These are phyloP conservation scores for Priapulus caudatus DNA, from an alignment of 2,888 invertebrate genomes.

Conservation along the genomic window DNA sequence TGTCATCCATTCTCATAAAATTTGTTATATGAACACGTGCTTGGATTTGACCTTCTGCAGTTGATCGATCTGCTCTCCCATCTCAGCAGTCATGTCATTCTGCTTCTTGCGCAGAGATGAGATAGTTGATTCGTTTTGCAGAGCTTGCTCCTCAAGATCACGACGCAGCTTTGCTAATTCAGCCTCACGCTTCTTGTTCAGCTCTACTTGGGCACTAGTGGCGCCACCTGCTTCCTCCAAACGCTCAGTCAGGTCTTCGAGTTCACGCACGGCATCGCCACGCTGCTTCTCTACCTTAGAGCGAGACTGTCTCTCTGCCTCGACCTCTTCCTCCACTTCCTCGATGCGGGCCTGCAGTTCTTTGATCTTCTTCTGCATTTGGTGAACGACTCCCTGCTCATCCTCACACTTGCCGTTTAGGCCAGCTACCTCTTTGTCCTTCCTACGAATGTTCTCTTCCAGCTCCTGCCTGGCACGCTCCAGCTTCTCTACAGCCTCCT, in stretches of 20 bases:
- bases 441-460: constrained; percentile 47
- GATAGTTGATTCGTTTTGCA: constrained; percentile 94
- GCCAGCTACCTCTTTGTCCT: constrained; percentile 95
- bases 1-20: too few species aligned
- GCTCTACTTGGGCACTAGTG: constrained; percentile 87
- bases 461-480: constrained; percentile 37
- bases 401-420: constrained; percentile 90
- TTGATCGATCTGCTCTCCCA: constrained; percentile 99
- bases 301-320: constrained; percentile 94
- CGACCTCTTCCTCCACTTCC: constrained; percentile 98
- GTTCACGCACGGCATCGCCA: constrained; percentile 87
- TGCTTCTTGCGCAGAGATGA: constrained; percentile 98
- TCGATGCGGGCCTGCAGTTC: constrained; percentile 94
- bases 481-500: constrained; percentile 38
- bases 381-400: constrained; percentile 92
- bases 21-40: too few species aligned
- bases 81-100: constrained; percentile 97
- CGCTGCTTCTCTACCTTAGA: constrained; percentile 93
- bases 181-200: constrained; percentile 99
- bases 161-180: constrained; percentile 96
- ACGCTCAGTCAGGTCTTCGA: constrained; percentile 77
- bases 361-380: constrained; percentile 98
- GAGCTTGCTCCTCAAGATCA: constrained; percentile 96
- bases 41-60: constrained; percentile 98
- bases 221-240: constrained; percentile 99